Conservation (phyloP, 2,888 invertebrate genomes). For the Xylota segnis region DNA sequence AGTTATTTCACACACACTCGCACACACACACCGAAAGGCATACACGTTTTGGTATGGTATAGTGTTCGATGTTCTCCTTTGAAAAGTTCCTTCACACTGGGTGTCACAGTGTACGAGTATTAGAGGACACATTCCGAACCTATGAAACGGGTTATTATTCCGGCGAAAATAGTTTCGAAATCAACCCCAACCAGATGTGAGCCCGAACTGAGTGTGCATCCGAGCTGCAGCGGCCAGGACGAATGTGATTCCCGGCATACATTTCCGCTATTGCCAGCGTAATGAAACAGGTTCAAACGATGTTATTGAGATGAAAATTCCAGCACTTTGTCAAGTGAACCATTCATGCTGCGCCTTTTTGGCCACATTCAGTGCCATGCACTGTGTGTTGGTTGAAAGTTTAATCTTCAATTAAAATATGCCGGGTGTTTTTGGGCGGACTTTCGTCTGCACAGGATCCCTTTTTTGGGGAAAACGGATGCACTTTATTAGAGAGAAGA, state of each 20-base stretch:
- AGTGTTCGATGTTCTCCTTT: conserved; percentile 32
- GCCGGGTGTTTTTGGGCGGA: conserved; percentile 8
- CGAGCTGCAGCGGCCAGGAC: conserved; percentile 40
- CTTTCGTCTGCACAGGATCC: conserved; percentile 3
- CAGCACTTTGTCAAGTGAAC: conserved; percentile 66
- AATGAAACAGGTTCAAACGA: conserved; percentile 60
- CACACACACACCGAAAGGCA: conserved; percentile 70
- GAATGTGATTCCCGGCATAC: conserved; percentile 37
- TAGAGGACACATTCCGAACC: conserved; percentile 47
- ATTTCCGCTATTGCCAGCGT: conserved; percentile 47
- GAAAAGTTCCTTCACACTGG: conserved; percentile 53
- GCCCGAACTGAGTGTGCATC: not conserved
- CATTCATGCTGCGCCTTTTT: conserved; percentile 29
- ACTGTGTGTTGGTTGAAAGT: conserved; percentile 26
- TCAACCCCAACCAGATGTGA: conserved; percentile 51
- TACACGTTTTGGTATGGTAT: conserved; percentile 25
- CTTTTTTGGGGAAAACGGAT: not conserved
- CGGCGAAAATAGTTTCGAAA: conserved; percentile 60
- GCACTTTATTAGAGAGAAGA: conserved; percentile 23
- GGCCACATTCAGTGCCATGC: not conserved
- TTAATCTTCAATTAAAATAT: conserved; percentile 54
- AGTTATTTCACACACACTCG: conserved; percentile 81
- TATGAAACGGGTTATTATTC: conserved; percentile 60
- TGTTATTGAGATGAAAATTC: conserved; percentile 65
- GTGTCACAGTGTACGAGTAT: conserved; percentile 32